These are phyloP conservation scores for Andrena chrysosceles DNA, from an alignment of 2,888 invertebrate genomes.

Conservation along the genomic window DNA sequence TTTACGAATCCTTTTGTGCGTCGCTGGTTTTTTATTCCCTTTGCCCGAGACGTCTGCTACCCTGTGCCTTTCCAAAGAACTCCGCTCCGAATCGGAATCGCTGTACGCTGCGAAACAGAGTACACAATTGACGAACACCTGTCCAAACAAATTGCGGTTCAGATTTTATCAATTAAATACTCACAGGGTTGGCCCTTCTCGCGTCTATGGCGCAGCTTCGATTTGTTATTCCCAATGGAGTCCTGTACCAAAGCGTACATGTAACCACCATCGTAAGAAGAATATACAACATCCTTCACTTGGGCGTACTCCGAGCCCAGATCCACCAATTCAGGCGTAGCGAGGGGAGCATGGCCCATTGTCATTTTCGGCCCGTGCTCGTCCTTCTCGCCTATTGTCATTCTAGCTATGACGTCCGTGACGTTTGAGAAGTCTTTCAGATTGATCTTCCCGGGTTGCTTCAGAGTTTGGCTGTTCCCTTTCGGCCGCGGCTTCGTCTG, in stretches of 20 bases:
- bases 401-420: conserved; percentile 92
- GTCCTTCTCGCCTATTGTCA: conserved; percentile 86
- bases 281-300: conserved; percentile 88
- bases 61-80: conserved; percentile 89
- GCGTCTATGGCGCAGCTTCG: conserved; percentile 87
- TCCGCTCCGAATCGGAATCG: conserved; percentile 96
- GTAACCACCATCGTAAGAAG: conserved; percentile 87
- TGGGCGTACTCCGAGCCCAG: conserved; percentile 91
- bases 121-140: conserved; percentile 9
- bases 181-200: conserved; percentile 89
- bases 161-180: conserved; percentile 59
- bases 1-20: conserved; percentile 90
- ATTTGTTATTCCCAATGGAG: conserved; percentile 87
- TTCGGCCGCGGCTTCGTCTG: conserved; percentile 89
- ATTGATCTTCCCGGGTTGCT: conserved; percentile 96
- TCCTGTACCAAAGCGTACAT: conserved; percentile 90
- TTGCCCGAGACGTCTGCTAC: conserved; percentile 88
- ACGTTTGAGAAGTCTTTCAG: conserved; percentile 95
- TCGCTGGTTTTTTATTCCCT: conserved; percentile 89
- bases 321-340: conserved; percentile 91
- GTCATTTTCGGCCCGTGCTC: conserved; percentile 81
- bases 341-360: conserved; percentile 90
- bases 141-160: background rate
- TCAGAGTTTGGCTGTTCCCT: conserved; percentile 89
- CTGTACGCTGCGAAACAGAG: conserved; percentile 88